phyloP scores from a whole-genome alignment of 2,888 invertebrate species.

The Troglohyphantes excavatus region DNA sequence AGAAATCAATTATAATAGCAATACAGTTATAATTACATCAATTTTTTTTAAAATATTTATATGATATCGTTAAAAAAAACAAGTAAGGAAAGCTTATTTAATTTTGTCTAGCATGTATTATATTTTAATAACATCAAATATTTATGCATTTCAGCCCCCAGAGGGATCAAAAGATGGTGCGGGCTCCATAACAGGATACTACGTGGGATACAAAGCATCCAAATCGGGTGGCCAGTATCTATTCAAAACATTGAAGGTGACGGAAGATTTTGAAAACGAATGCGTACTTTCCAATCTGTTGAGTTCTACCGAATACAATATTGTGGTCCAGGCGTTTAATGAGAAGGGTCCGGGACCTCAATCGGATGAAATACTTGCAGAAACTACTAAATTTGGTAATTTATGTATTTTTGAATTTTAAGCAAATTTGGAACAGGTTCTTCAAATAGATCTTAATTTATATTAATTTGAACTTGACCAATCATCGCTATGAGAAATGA shows the following conservation, averaged over 20 bases:
- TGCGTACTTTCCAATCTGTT: conserved; percentile 71
- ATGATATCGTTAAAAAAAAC: too few relatives aligned
- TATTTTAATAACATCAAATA: not conserved
- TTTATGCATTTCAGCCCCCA: conserved; percentile 40
- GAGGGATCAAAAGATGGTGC: conserved; percentile 50
- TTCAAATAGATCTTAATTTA: too few relatives aligned
- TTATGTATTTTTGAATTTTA: not conserved
- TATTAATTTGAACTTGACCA: too few relatives aligned
- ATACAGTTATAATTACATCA: too few relatives aligned
- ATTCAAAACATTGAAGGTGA: conserved; percentile 77
- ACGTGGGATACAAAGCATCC: conserved; percentile 79
- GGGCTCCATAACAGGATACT: conserved; percentile 77
- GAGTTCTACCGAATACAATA: conserved; percentile 82
- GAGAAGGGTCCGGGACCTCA: conserved; percentile 82
- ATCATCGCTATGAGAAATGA: too few relatives aligned
- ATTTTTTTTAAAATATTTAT: too few relatives aligned
- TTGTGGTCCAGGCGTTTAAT: conserved; percentile 83
- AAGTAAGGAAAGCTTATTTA: too few relatives aligned
- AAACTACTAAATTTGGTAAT: conserved; percentile 83
- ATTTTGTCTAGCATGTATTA: too few relatives aligned
- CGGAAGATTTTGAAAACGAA: conserved; percentile 63
- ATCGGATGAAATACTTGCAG: conserved; percentile 81
- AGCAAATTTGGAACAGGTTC: not conserved
- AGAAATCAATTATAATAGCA: too few relatives aligned
- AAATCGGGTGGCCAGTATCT: conserved; percentile 74